Evolutionary conservation across 2,888 invertebrate genomes (phyloP), one percentile per base, ranked within the genome.

Genomic region (Lasioglossum leucozonium): DNA sequence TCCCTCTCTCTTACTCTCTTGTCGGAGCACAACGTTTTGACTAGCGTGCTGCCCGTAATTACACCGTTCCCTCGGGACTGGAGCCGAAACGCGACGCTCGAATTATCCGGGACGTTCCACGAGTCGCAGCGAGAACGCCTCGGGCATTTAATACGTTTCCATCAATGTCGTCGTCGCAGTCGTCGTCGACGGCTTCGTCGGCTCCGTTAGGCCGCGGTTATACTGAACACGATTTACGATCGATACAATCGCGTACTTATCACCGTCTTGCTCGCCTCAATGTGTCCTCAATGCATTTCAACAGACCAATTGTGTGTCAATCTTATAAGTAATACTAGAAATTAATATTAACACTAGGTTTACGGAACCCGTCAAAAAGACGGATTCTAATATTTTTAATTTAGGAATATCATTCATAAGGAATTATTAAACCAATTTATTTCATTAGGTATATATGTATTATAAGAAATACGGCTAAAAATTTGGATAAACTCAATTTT

Each of bases 61-160:
- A 84, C 84, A 51, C 34, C 51, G 30, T 74, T 44, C 71, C 84
- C 58, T 11, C 37, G 67, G 62, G 62, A 65, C 37, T 37, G 34
- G 44, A 74, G 18, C 26, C 75, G 75, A 87, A 89, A 88, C 85
- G 85, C 82, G 87, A 87, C 79, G 86, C 86, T 79, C 81, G 82
- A 90, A 90, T 89, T 90, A 89, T 90, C 87, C 85, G 55, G 82
- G 85, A 88, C 84, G 87, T 85, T 74, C 62, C 73, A 26, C 62
- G 77, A 65, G 34, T 58, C 80, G 81, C 82, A 71, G 62, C 72
- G 80, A 86, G 87, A 90, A 78, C 85, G 90, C 88, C 90, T 81
- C 80, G 81, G 81, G 85, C 90, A 82, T 82, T 89, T 90, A 89
- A 89, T 89, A 89, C 84, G 80, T 79, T 86, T 86, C 86, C 77